phyloP scores from a whole-genome alignment of 2,113 vertebrate genomes.

The Rhipidura dahli region DNA sequence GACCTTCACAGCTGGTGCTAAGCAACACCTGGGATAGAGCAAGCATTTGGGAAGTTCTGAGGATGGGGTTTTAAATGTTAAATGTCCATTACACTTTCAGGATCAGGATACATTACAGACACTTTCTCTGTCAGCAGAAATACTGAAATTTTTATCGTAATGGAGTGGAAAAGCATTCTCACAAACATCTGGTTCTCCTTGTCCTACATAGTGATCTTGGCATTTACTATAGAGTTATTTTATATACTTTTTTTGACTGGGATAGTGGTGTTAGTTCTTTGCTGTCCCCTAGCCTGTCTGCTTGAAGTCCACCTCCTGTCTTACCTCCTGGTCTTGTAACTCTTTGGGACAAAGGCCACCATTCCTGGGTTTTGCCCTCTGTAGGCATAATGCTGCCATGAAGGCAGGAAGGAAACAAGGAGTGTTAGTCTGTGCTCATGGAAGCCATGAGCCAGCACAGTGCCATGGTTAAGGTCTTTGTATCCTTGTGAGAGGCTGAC shows the following conservation, averaged over 20 bases:
- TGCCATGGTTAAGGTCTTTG: not conserved
- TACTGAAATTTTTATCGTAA: not conserved
- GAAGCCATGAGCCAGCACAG: rapidly evolving
- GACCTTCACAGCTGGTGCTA: not conserved
- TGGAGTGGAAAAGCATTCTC: not conserved
- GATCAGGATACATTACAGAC: not conserved
- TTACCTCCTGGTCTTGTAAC: not conserved
- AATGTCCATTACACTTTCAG: not conserved
- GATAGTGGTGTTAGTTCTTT: not conserved
- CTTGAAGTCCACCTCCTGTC: not conserved
- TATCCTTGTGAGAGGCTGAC: not conserved
- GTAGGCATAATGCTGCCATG: not conserved
- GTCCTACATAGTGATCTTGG: not conserved
- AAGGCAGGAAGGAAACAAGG: rapidly evolving
- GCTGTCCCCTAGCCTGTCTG: not conserved
- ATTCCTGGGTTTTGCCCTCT: rapidly evolving
- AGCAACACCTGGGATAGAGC: not conserved
- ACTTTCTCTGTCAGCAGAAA: not conserved
- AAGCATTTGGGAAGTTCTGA: not conserved
- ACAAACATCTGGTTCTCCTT: not conserved
- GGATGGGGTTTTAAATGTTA: not conserved
- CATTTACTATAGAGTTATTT: not conserved
- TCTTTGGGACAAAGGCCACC: not conserved
- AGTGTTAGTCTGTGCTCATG: rapidly evolving
- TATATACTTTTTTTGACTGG: not conserved